Evolutionary conservation across 2,797 vertebrate species (phyloP).

Genomic region (Lycodopsis pacificus): DNA sequence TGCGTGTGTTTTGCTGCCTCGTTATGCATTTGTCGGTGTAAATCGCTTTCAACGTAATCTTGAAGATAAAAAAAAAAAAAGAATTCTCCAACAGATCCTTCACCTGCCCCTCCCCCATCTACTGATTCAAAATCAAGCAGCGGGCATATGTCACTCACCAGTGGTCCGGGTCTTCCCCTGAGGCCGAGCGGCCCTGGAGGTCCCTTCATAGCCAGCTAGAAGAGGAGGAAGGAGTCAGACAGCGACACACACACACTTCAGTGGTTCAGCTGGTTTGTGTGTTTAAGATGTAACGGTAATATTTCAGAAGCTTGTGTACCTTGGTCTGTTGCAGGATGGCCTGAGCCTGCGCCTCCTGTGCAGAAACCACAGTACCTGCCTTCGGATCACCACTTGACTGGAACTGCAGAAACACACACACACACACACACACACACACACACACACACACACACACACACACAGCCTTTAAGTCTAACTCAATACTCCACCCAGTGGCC

Average conservation of each 20-base stretch:
- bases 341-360: slow-evolving; percentile 96
- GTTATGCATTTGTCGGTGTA: neutral
- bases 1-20: neutral
- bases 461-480: slow-evolving; percentile 20
- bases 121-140: neutral
- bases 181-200: slow-evolving; percentile 9
- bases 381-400: slow-evolving; percentile 88
- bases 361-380: slow-evolving; percentile 90
- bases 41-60: neutral
- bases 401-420: slow-evolving; percentile 83
- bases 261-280: neutral
- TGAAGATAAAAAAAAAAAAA: neutral
- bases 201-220: slow-evolving; percentile 15
- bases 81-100: neutral
- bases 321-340: slow-evolving; percentile 97
- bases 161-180: slow-evolving; percentile 16
- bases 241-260: neutral
- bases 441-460: slow-evolving; percentile 8
- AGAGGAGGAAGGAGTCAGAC: slow-evolving; percentile 2
- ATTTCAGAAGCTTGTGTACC: slow-evolving; percentile 74
- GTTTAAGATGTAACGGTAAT: neutral
- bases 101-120: neutral
- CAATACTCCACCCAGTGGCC: slow-evolving; percentile 71
- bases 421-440: slow-evolving; percentile 27
- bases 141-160: neutral